Evolutionary conservation across 1,140 invertebrate species (phyloP), one percentile per base, ranked within the genome.

Genomic region (Bicyclus anynana): DNA sequence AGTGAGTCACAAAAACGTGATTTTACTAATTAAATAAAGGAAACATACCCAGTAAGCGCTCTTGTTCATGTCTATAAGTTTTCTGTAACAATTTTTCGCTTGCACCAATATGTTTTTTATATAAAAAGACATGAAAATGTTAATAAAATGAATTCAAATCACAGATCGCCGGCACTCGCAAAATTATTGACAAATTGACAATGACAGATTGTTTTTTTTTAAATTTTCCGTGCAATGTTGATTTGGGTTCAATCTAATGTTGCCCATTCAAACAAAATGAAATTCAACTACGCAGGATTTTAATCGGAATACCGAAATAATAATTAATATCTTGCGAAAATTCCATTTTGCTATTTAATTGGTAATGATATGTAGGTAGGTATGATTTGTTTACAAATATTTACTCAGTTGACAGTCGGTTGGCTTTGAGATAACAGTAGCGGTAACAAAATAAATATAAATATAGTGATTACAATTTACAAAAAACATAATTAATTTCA

Each of bases 81-180:
- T 64, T 49, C 54, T 80, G 40, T 70, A 80, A 59, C 69, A 74
- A 49, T 78, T 65, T 29, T 70, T 64, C 17, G 65, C 74, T 44
- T 63, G 55, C 29, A 63, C 67, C 55, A 80, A 65, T 58, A 78
- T 37, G 33, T 77, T 79, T 72, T 76, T 83, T 59, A 80, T 74
- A 59, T 67, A 67, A 42, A 62, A 67, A 72, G 68, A 72, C 80
- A 80, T 83, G 72, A 67, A 73, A 20, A 20, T 38, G 13, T 38
- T 38, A 38, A 16, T 38, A 16, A 16, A 61, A 59, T 49, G n/a
- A n/a, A 53, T 33, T 59, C 40, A 46, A 48, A 53, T 50, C 27
- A 60, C n/a, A 55, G 27, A 7, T 29, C 46, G 6, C 38, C 40
- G 40, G 21, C 46, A 40, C 54, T 26, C 21, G 47, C 27, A 37